Percentiles rank a stretch among this genome's conserved stretches.
phyloP scores from a whole-genome alignment of 2,888 invertebrate species.

The Ceratothoa steindachneri region DNA sequence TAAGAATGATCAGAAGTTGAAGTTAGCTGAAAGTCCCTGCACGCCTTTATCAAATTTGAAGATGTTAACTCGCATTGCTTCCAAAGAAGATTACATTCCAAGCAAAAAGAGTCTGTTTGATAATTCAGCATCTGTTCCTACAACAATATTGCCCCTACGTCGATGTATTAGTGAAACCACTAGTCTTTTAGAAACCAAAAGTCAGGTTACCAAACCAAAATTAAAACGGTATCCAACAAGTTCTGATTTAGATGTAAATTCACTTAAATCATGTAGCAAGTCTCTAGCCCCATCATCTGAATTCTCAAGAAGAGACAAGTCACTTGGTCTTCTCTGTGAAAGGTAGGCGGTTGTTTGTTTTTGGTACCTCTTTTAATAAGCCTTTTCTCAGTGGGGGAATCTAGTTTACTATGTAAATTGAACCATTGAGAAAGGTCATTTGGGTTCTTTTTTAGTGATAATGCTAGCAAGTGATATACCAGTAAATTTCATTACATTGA shows the following conservation, averaged over 20 bases:
- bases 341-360: constrained; percentile 20
- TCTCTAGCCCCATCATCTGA: constrained; percentile 5
- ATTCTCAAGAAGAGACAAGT: constrained; percentile 59
- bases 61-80: constrained; percentile 64
- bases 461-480: no score
- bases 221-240: not conserved
- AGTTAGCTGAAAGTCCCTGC: constrained; percentile 52
- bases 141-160: not conserved
- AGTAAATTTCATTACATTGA: no score
- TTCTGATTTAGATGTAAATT: not conserved
- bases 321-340: constrained; percentile 61
- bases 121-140: not conserved
- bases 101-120: constrained; percentile 34
- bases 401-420: no score
- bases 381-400: no score
- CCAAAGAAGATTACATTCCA: constrained; percentile 50
- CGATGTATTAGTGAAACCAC: not conserved
- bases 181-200: not conserved
- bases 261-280: not conserved
- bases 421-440: no score
- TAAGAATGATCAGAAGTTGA: not conserved
- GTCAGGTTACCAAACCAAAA: not conserved
- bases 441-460: no score
- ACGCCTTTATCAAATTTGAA: constrained; percentile 67
- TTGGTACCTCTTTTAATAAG: no score